Evolutionary conservation across 2,113 vertebrate genomes (phyloP).

Genomic region (Menidia beryllina): DNA sequence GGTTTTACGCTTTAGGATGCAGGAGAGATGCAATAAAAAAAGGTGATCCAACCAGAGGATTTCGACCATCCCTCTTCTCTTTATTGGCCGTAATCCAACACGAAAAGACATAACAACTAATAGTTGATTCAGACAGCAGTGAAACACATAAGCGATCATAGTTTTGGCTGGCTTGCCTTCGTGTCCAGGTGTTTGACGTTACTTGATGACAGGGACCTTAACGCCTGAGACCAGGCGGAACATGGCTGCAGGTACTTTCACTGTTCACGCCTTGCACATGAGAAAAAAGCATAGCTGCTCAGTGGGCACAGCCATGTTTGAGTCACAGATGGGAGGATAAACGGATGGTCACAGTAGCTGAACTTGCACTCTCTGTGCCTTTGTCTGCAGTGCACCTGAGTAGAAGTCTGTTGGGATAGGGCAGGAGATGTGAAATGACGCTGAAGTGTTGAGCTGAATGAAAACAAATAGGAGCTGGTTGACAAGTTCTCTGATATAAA

Average conservation of each 20-base stretch:
- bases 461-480: conserved; percentile 50
- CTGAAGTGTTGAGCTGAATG: conserved; percentile 42
- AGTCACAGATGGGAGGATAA: conserved; percentile 50
- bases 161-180: conserved; percentile 43
- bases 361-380: conserved; percentile 40
- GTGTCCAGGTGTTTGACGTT: conserved; percentile 64
- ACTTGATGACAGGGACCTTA: conserved; percentile 57
- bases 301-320: conserved; percentile 54
- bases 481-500: conserved; percentile 30
- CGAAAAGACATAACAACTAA: conserved; percentile 65
- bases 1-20: conserved; percentile 3
- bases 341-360: conserved; percentile 66
- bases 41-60: conserved; percentile 25
- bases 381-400: conserved; percentile 74
- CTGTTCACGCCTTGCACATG: conserved; percentile 68
- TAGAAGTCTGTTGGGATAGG: conserved; percentile 41
- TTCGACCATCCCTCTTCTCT: conserved; percentile 45
- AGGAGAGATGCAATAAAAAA: conserved; percentile 19
- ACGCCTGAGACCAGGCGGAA: conserved; percentile 61
- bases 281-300: conserved; percentile 50
- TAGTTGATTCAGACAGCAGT: conserved; percentile 51
- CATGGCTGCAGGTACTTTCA: conserved; percentile 73
- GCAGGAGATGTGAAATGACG: conserved; percentile 35
- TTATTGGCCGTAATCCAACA: conserved; percentile 46
- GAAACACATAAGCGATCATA: conserved; percentile 32